A percentile compares a stretch with the other conserved stretches of the same genome.
These are phyloP conservation scores for Pangasius macronema DNA, from an alignment of 2,797 vertebrate genomes.

Conservation along the genomic window DNA sequence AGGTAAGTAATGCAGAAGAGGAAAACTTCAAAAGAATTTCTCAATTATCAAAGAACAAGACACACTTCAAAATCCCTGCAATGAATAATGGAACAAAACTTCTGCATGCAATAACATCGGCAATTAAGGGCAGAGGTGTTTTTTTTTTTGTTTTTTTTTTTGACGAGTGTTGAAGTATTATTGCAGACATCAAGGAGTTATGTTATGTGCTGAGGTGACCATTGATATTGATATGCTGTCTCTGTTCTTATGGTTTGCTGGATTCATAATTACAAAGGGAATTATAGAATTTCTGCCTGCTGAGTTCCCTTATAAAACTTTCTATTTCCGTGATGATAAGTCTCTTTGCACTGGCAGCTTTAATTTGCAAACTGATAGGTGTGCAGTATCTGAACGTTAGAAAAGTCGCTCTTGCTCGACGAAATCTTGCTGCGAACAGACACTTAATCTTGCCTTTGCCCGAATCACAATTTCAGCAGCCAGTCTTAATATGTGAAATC, in stretches of 20 bases:
- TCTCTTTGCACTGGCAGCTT: conserved; percentile 39
- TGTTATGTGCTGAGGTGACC: conserved; percentile 25
- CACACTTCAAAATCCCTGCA: neutral
- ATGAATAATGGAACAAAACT: conserved; percentile 38
- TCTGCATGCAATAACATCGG: conserved; percentile 27
- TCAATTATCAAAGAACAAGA: conserved; percentile 31
- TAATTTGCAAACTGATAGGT: conserved; percentile 48
- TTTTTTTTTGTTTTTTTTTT: neutral
- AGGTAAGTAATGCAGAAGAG: conserved; percentile 16
- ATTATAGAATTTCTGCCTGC: conserved; percentile 38
- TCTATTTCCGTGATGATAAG: conserved; percentile 25
- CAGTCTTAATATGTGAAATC: conserved; percentile 55
- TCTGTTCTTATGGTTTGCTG: conserved; percentile 16
- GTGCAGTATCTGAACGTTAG: conserved; percentile 37
- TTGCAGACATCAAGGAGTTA: neutral
- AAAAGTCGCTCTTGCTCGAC: conserved; percentile 45
- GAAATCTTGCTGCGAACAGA: conserved; percentile 47
- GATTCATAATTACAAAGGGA: conserved; percentile 42
- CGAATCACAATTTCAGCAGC: conserved; percentile 52
- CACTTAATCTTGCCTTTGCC: conserved; percentile 49
- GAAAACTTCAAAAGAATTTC: conserved; percentile 32
- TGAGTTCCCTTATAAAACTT: conserved; percentile 29
- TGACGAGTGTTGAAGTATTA: conserved; percentile 8
- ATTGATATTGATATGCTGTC: conserved; percentile 27
- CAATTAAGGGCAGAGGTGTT: conserved; percentile 3